Evolutionary conservation across 2,797 vertebrate genomes (phyloP).

Genomic region (Buceros bicornis): DNA sequence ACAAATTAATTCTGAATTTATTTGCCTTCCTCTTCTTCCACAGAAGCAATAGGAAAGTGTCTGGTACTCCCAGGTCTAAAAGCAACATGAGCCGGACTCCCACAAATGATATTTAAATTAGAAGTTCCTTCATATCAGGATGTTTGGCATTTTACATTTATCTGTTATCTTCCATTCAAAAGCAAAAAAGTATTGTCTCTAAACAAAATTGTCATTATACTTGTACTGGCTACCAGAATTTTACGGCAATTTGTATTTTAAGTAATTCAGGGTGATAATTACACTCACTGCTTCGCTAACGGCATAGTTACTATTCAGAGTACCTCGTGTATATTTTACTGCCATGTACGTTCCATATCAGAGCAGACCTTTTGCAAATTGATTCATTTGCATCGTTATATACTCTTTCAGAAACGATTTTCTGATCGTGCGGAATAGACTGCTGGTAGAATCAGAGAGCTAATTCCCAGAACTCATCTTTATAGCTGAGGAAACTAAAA

Average conservation of each 20-base stretch:
- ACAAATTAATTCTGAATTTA: neutral
- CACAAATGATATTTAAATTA: neutral
- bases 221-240: conserved; percentile 12
- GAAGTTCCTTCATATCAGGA: neutral
- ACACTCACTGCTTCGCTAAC: neutral
- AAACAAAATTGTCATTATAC: neutral
- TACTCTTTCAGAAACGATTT: conserved; percentile 1
- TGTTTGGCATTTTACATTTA: neutral
- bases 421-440: neutral
- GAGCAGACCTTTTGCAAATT: conserved; percentile 54
- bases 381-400: conserved; percentile 40
- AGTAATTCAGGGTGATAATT: conserved; percentile 12
- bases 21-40: neutral
- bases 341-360: neutral
- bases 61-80: neutral
- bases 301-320: conserved; percentile 22
- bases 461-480: neutral
- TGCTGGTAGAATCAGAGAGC: neutral
- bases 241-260: conserved; percentile 23
- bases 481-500: neutral
- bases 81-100: neutral
- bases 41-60: neutral
- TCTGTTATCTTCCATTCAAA: conserved; percentile 4
- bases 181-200: neutral
- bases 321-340: conserved; percentile 10